Conservation (phyloP, 2,797 vertebrate species). For the Trachops cirrhosus region DNA sequence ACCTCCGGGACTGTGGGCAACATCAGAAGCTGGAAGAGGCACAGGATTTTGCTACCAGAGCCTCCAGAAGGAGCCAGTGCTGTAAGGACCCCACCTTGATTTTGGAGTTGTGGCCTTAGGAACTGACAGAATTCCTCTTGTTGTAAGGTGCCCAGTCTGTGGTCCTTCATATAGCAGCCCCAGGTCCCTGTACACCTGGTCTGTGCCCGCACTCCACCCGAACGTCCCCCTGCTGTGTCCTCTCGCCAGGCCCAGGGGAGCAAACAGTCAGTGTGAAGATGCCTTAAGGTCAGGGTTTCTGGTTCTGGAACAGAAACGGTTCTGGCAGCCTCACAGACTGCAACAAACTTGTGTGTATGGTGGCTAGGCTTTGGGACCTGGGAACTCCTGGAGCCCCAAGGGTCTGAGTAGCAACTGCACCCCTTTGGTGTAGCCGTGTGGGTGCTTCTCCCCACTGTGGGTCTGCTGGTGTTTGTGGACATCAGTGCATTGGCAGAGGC, state of each 20-base stretch:
- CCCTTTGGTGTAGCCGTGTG: too few species aligned
- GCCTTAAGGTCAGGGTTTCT: background rate
- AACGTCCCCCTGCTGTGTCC: background rate
- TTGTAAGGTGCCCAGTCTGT: fast-evolving
- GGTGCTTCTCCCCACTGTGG: background rate
- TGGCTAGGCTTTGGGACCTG: background rate
- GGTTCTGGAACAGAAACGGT: background rate
- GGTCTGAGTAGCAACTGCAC: background rate
- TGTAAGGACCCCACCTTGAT: background rate
- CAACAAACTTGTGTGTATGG: background rate
- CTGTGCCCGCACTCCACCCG: background rate
- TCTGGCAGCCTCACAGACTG: background rate
- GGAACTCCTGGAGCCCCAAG: background rate
- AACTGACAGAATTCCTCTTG: background rate
- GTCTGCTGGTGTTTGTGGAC: conserved; percentile 35
- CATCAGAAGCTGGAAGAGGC: background rate
- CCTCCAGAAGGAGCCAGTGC: background rate
- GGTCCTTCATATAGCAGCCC: background rate
- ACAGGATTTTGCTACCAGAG: background rate
- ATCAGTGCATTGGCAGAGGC: conserved; percentile 19
- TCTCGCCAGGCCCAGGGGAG: background rate
- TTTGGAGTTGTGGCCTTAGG: background rate
- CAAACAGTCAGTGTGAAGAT: background rate
- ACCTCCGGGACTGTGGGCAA: background rate
- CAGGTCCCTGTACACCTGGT: background rate